A percentile compares a stretch with the other conserved stretches of the same genome.
phyloP scores from a whole-genome alignment of 2,113 vertebrate genomes.

The Xiphias gladius region DNA sequence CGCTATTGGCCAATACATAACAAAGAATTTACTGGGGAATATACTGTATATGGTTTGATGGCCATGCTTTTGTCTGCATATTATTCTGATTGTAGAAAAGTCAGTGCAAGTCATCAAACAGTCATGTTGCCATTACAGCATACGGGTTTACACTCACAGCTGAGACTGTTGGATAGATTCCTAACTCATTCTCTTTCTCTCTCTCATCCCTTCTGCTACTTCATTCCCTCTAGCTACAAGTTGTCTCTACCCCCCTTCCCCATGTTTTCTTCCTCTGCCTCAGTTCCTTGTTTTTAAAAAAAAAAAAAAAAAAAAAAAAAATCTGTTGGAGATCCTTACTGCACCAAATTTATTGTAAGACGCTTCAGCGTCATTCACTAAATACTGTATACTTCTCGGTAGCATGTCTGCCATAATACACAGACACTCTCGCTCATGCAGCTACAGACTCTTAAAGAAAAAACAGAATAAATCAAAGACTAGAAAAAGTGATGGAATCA shows the following conservation, averaged over 20 bases:
- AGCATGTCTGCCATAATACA: neutral
- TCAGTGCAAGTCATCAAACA: slow-evolving; percentile 22
- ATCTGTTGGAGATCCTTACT: neutral
- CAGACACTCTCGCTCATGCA: neutral
- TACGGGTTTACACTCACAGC: slow-evolving; percentile 60
- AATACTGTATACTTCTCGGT: neutral
- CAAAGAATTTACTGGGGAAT: neutral
- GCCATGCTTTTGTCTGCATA: neutral
- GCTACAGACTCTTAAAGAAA: neutral
- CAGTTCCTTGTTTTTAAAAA: neutral
- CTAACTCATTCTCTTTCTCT: slow-evolving; percentile 43
- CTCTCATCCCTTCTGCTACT: slow-evolving; percentile 47
- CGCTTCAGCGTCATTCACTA: neutral
- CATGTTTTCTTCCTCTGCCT: slow-evolving; percentile 15
- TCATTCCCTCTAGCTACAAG: slow-evolving; percentile 43
- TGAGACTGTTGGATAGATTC: slow-evolving; percentile 46
- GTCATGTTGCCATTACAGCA: slow-evolving; percentile 44
- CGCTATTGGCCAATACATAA: neutral
- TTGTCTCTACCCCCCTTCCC: slow-evolving; percentile 15
- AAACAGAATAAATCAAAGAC: neutral
- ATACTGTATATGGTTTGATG: slow-evolving; percentile 2
- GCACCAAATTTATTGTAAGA: neutral
- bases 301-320: slow-evolving; percentile 12
- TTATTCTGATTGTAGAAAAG: slow-evolving; percentile 26
- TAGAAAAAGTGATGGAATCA: neutral